A percentile compares a stretch with the other conserved stretches of the same genome.
Conservation (phyloP, 2,113 vertebrate genomes). For the Gymnocephalus cernua region DNA sequence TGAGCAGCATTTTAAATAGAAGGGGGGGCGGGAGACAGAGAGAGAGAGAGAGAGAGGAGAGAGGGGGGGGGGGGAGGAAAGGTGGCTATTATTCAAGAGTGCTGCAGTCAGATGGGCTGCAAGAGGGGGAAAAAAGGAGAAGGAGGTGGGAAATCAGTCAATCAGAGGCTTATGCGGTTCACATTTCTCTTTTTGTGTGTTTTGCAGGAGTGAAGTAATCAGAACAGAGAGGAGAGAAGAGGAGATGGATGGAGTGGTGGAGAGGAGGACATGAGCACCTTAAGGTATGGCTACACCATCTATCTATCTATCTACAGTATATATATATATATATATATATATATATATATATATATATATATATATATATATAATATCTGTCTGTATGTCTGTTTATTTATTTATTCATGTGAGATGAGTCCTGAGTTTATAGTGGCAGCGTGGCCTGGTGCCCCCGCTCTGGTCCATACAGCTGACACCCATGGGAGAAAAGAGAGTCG, state of each 20-base stretch:
- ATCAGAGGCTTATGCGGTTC: slow-evolving; percentile 41
- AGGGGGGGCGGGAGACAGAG: slow-evolving; percentile 17
- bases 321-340: too few species aligned
- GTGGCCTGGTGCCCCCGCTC: slow-evolving; percentile 31
- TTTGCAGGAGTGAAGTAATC: slow-evolving; percentile 19
- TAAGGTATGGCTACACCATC: slow-evolving; percentile 13
- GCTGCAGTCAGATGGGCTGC: slow-evolving; percentile 70
- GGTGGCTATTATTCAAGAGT: slow-evolving; percentile 65
- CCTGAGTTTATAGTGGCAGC: not conserved
- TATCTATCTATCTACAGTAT: slow-evolving; percentile 12
- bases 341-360: too few species aligned
- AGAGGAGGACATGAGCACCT: not conserved
- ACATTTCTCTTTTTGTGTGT: not conserved
- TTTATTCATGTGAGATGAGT: slow-evolving; percentile 25
- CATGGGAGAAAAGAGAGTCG: slow-evolving; percentile 35
- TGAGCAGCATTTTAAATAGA: slow-evolving; percentile 79
- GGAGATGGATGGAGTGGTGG: not conserved
- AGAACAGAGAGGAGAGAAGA: not conserved
- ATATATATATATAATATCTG: too few species aligned
- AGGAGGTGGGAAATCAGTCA: slow-evolving; percentile 60
- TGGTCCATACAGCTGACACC: slow-evolving; percentile 36
- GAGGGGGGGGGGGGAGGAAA: slow-evolving; percentile 27
- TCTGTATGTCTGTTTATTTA: not conserved
- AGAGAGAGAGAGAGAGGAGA: slow-evolving; percentile 36
- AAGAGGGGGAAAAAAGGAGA: slow-evolving; percentile 10